Base-by-base conservation (phyloP, 2,888 invertebrate genomes). In the Tetragnatha montana region DNA sequence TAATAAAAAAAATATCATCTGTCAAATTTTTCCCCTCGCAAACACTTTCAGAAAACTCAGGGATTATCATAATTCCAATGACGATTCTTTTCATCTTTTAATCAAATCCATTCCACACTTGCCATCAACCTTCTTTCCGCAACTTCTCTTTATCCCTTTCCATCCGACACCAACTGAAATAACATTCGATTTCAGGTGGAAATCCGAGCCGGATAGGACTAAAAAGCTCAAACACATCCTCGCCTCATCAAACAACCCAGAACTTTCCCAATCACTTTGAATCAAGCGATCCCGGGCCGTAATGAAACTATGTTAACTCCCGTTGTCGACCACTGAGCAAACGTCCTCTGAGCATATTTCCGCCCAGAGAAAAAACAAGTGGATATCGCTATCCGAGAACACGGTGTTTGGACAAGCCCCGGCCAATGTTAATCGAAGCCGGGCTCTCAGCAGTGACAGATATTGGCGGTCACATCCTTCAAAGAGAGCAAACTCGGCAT, bases 381-480 rank as follows among this genome's bases (percentile, higher is more conserved):
- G 60, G 60, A 60, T 60, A 60, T 60, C 60, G 8, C 76, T 76
- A 76, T 50, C 79, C 50, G n/a, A 81, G 19, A 71, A 81, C 81
- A 81, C 22, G 22, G 22, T 82, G 82, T 74, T 82, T 82, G 73
- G 84, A 84, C n/a, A 78, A 21, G 51, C 70, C 21, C 35, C n/a
- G 17, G 78, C 71, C 50, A 79, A 79, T 71, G 79, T 85, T 78
- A 85, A 85, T 76, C 78, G 85, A 85, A 85, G 73, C 21, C 78
- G 78, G 70, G 47, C 71, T 10, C 70, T 69, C 50, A 22, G 10
- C 71, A 83, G 78, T 87, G 87, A 87, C 87, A 87, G 87, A 81
- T 87, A 87, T 87, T 87, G 87, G 87, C 81, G 87, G 87, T 81
- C 87, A 81, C 74, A 68, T 22, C 47, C 85, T 85, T 78, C 78